Percentiles rank a stretch among this genome's conserved stretches.
phyloP scores from a whole-genome alignment of 2,888 invertebrate species.

The Ophion ellenae region DNA sequence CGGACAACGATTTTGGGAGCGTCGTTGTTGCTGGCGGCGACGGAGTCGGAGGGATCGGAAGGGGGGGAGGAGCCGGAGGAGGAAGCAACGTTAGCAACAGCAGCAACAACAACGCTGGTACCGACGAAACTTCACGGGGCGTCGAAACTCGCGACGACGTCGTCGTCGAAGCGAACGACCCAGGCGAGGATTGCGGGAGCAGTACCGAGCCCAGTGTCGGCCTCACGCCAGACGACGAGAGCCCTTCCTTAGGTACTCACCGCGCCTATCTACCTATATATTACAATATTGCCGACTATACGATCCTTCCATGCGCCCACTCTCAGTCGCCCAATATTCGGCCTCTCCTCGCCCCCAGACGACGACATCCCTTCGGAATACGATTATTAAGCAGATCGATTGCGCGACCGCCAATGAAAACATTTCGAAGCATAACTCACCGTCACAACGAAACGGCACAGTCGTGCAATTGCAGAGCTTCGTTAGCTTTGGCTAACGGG shows the following conservation, averaged over 20 bases:
- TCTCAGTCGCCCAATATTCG: slow-evolving; percentile 19
- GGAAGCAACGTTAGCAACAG: slow-evolving; percentile 56
- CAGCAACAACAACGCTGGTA: neutral
- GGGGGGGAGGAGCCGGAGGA: slow-evolving; percentile 74
- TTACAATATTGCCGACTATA: neutral
- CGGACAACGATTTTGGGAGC: slow-evolving; percentile 83
- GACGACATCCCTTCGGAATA: slow-evolving; percentile 18
- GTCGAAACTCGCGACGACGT: slow-evolving; percentile 54
- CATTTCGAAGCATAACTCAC: slow-evolving; percentile 13
- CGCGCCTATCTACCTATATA: slow-evolving; percentile 4
- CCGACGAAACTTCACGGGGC: slow-evolving; percentile 58
- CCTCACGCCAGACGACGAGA: slow-evolving; percentile 87
- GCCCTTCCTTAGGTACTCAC: slow-evolving; percentile 88
- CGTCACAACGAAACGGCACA: neutral
- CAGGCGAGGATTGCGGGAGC: slow-evolving; percentile 80
- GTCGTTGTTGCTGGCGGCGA: slow-evolving; percentile 85
- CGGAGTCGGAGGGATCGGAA: slow-evolving; percentile 84
- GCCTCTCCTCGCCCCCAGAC: slow-evolving; percentile 27
- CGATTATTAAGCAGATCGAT: slow-evolving; percentile 53
- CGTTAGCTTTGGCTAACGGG: too few relatives aligned
- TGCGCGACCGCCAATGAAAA: slow-evolving; percentile 24
- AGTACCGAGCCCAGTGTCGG: slow-evolving; percentile 85
- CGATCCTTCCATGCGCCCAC: neutral
- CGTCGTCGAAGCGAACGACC: slow-evolving; percentile 67
- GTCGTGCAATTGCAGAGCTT: neutral